Conservation (phyloP, 1,140 invertebrate genomes). For the Chironomus tepperi region DNA sequence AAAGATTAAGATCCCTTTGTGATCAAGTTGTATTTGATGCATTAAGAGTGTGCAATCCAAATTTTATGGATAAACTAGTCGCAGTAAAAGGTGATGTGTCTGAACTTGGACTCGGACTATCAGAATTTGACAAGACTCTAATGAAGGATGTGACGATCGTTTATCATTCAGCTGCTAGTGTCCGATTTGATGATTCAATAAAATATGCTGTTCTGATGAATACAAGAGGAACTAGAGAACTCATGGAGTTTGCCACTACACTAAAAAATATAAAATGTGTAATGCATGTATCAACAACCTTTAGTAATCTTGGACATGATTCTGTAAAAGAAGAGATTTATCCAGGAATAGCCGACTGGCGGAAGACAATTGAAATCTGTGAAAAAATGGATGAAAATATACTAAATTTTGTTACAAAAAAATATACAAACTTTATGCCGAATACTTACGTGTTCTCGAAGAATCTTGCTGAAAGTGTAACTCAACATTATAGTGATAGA, state of each 20-base stretch:
- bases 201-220: conserved; percentile 57
- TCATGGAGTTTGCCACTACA: conserved; percentile 54
- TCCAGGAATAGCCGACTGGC: conserved; percentile 69
- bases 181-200: conserved; percentile 65
- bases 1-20: conserved; percentile 29
- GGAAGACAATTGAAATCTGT: conserved; percentile 70
- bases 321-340: conserved; percentile 70
- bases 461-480: conserved; percentile 60
- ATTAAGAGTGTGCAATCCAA: conserved; percentile 41
- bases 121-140: conserved; percentile 30
- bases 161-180: conserved; percentile 89
- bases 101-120: conserved; percentile 47
- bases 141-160: conserved; percentile 68
- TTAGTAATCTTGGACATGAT: conserved; percentile 64
- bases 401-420: conserved; percentile 53
- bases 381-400: conserved; percentile 61
- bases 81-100: conserved; percentile 66
- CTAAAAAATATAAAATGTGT: conserved; percentile 61
- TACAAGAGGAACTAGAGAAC: conserved; percentile 53
- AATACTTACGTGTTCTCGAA: conserved; percentile 79
- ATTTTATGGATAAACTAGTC: conserved; percentile 53
- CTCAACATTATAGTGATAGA: conserved; percentile 52
- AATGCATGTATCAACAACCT: conserved; percentile 78
- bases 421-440: conserved; percentile 48
- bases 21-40: conserved; percentile 40